Percentiles rank a stretch among this genome's conserved stretches.
Evolutionary conservation across 2,113 vertebrate genomes (phyloP).

Genomic region (Microcebus murinus): DNA sequence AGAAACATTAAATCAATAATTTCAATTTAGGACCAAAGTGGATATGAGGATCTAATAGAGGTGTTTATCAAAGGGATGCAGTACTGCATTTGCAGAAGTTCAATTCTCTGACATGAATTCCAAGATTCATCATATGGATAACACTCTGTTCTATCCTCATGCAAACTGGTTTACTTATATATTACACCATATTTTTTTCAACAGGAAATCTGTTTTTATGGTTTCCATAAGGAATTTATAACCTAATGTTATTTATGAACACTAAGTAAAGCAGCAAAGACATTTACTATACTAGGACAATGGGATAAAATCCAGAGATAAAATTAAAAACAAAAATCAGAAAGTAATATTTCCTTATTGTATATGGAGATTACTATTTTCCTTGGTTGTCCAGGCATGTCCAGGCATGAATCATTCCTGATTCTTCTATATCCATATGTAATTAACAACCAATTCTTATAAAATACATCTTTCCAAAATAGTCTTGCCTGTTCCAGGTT

Average conservation of each 20-base stretch:
- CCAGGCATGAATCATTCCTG: neutral
- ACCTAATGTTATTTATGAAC: neutral
- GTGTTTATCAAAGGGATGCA: neutral
- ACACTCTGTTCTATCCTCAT: neutral
- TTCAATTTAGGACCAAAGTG: neutral
- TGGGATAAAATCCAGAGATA: neutral
- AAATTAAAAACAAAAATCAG: neutral
- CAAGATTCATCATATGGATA: neutral
- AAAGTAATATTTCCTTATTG: neutral
- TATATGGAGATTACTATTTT: neutral
- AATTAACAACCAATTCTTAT: neutral
- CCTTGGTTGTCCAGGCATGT: neutral
- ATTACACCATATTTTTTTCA: neutral
- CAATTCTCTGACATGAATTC: neutral
- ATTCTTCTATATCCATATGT: neutral
- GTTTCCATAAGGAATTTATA: neutral
- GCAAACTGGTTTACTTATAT: conserved; percentile 19
- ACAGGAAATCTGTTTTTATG: neutral
- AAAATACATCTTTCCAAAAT: neutral
- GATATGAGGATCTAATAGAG: neutral
- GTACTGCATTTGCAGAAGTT: neutral
- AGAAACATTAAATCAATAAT: conserved; percentile 45
- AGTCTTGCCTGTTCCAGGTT: neutral
- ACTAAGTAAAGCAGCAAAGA: neutral
- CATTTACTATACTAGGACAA: neutral